Evolutionary conservation across 92 coral and sea anemone species (phyloP), one percentile per base, ranked within the genome.

Genomic region (Parazoanthus swiftii): DNA sequence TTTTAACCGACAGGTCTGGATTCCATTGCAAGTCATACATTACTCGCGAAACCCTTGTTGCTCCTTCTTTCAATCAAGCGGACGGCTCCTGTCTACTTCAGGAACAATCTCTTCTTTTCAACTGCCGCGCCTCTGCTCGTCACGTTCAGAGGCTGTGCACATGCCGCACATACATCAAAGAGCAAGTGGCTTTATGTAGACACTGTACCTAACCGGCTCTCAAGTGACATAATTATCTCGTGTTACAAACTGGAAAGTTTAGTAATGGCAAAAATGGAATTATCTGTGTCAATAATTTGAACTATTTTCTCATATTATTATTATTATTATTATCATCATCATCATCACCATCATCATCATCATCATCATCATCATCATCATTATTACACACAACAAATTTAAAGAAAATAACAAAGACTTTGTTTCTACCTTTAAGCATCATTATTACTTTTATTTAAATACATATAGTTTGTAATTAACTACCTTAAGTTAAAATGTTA

Each of bases 21-120:
- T 70, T 84, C 39, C 77, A 48, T 23, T 84, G 87, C 87, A 84
- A 84, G 67, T 84, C 87, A 39, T 46, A 43, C 79, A 70, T 70
- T 48, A 84, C 79, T 44, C 79, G 79, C 44, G 87, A 84, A 73
- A 16, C 87, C 0, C 51, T 71, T 26, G 87, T 84, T 5, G 87
- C 87, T 84, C 87, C 87, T 13, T 84, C 87, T 16, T 84, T 46
- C 18, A 71, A 84, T 71, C 67, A 84, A 70, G 44, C 65, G 25
- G 79, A 84, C 79, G 39, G 43, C 43, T 84, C 79, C 37, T 84
- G 87, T 37, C 78, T 84, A 18, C 63, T 84, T 2, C 87, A 84
- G 26, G 78, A 84, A 84, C 87, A 84, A 18, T 48, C 87, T n/a
- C 87, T 84, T 46, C 87, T 84, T 20, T 84, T 84, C 46, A 84